phyloP scores from a whole-genome alignment of 2,797 vertebrate species.

The Anabas testudineus region DNA sequence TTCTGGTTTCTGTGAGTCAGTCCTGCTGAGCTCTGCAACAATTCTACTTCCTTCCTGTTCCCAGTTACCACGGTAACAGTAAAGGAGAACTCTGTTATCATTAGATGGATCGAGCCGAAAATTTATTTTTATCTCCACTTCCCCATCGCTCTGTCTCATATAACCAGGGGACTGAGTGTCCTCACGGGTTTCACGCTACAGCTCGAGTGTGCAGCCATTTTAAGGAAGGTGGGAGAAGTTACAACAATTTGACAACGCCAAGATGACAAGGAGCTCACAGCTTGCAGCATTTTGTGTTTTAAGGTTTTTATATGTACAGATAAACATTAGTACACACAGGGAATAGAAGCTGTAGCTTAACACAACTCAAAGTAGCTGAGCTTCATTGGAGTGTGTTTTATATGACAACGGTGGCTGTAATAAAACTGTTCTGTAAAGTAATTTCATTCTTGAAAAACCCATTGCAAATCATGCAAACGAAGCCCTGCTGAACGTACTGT shows the following conservation, averaged over 20 bases:
- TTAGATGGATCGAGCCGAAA: conserved; percentile 65
- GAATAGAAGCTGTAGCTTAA: not conserved
- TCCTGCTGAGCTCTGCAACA: conserved; percentile 71
- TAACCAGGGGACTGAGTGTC: conserved; percentile 57
- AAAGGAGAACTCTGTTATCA: conserved; percentile 70
- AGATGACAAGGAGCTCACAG: not conserved
- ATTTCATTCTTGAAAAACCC: not conserved
- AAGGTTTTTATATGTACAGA: conserved; percentile 13
- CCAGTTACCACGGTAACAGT: conserved; percentile 73
- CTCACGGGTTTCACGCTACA: conserved; percentile 55
- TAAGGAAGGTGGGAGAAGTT: conserved; percentile 19
- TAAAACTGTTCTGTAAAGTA: not conserved
- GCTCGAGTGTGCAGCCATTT: conserved; percentile 40
- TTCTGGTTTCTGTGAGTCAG: conserved; percentile 32
- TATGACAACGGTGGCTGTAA: not conserved
- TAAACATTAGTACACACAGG: not conserved
- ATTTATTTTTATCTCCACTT: conserved; percentile 80
- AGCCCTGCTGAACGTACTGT: no score
- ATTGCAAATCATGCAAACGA: no score
- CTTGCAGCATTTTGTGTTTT: not conserved
- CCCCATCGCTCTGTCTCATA: conserved; percentile 63
- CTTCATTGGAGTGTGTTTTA: not conserved
- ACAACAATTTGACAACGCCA: conserved; percentile 15
- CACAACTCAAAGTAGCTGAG: not conserved
- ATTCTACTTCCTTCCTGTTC: conserved; percentile 74